A percentile compares a stretch with the other conserved stretches of the same genome.
Evolutionary conservation across 1,140 invertebrate species (phyloP).

Genomic region (Asobara japonica): DNA sequence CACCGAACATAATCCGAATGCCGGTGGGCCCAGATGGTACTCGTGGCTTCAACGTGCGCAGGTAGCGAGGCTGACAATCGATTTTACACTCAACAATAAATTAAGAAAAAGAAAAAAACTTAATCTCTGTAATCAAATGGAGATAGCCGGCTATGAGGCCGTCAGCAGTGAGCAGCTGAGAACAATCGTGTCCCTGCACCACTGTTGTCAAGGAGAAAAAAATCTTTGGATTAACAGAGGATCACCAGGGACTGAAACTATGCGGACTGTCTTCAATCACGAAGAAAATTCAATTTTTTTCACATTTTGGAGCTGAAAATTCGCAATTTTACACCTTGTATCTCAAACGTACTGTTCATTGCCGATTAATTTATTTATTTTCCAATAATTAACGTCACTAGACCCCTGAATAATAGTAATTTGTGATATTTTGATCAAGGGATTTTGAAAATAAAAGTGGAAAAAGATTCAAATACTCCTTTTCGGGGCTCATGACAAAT

Average conservation of each 20-base stretch:
- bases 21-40: conserved; percentile 71
- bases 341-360: background rate
- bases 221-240: background rate
- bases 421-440: background rate
- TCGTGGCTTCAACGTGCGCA: conserved; percentile 69
- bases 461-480: background rate
- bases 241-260: background rate
- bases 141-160: conserved; percentile 61
- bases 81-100: conserved; percentile 50
- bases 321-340: background rate
- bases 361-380: background rate
- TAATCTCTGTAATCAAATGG: background rate
- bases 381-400: background rate
- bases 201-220: background rate
- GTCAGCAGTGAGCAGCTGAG: conserved; percentile 37
- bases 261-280: background rate
- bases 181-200: background rate
- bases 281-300: background rate
- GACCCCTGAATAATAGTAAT: background rate
- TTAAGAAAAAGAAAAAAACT: conserved; percentile 13
- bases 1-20: conserved; percentile 65
- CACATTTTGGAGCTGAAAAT: too few species aligned
- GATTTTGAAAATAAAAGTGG: background rate
- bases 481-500: background rate
- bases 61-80: conserved; percentile 63